Base-by-base conservation (phyloP, 2,797 vertebrate genomes). In the Microctenopoma lineatum region DNA sequence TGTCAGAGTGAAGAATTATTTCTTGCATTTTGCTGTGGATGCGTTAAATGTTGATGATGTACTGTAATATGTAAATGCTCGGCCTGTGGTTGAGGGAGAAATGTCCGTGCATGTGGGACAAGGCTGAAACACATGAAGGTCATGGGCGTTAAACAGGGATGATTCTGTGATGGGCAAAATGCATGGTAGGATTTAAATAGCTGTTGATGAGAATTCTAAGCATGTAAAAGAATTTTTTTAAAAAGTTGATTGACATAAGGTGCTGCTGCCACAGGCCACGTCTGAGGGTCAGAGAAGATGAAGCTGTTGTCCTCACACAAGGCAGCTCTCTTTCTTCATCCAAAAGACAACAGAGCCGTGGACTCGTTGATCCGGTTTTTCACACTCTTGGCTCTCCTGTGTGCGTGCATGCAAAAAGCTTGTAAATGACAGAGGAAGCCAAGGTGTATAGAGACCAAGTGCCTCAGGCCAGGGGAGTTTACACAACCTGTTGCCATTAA, bases 401-500 rank as follows among this genome's bases (percentile, higher is more conserved):
- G 77, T 90, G 92, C 92, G 77, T 90, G 92, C 92, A 93, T 92
- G 92, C 76, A 57, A 93, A 85, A 80, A 83, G 79, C 89, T 91
- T 92, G 89, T 92, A 92, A 93, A 89, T 75, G 81, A 80, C 85
- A 84, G 88, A 90, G 93, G 93, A 95, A 94, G 89, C 84, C 65
- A 77, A 93, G 89, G 92, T 92, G 92, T 85, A 88, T 72, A 67
- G 73, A 92, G 90, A 86, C 69, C 70, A 57, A 89, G 60, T 8
- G 92, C 94, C 91, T 65, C 29, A 36, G 92, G 94, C 89, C 81
- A 89, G 73, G 86, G 90, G 90, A 95, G 94, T 94, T 95, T 95
- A 95, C 92, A 95, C 88, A 94, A 89, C 41, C 79, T 78, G 77
- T 64, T 86, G 80, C 81, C 75, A 91, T 91, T 92, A 90, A 92